Evolutionary conservation across 2,888 invertebrate species (phyloP).

Genomic region (Cephus nigrinus): DNA sequence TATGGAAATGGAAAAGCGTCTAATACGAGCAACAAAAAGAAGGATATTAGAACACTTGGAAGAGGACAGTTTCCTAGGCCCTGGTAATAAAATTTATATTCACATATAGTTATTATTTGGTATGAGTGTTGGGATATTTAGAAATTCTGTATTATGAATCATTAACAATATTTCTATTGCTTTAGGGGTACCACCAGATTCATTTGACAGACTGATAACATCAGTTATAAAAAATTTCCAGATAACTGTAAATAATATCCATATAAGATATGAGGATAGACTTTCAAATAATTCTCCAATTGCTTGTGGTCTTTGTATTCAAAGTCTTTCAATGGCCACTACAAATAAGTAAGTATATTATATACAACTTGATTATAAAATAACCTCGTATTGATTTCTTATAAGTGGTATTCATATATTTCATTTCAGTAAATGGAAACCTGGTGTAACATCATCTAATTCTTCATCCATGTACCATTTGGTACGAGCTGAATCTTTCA

Average conservation of each 20-base stretch:
- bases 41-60: conserved; percentile 78
- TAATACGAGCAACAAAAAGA: conserved; percentile 79
- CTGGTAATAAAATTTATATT: conserved; percentile 39
- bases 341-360: conserved; percentile 75
- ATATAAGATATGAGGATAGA: conserved; percentile 84
- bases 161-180: conserved; percentile 33
- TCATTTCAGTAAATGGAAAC: conserved; percentile 80
- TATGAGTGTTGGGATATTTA: conserved; percentile 14
- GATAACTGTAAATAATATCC: conserved; percentile 81
- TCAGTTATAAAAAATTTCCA: conserved; percentile 85
- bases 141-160: not conserved
- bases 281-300: conserved; percentile 76
- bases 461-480: conserved; percentile 77
- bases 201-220: conserved; percentile 79
- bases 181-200: conserved; percentile 73
- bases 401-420: not conserved
- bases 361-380: not conserved
- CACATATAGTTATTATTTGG: not conserved
- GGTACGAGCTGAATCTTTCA: conserved; percentile 80
- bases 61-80: conserved; percentile 69
- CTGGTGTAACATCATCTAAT: conserved; percentile 72
- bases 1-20: conserved; percentile 77
- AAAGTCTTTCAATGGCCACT: conserved; percentile 81
- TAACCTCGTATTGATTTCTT: not conserved
- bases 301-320: conserved; percentile 82